A percentile compares a stretch with the other conserved stretches of the same genome.
phyloP scores from a whole-genome alignment of 2,113 vertebrate species.

The Sitta europaea region DNA sequence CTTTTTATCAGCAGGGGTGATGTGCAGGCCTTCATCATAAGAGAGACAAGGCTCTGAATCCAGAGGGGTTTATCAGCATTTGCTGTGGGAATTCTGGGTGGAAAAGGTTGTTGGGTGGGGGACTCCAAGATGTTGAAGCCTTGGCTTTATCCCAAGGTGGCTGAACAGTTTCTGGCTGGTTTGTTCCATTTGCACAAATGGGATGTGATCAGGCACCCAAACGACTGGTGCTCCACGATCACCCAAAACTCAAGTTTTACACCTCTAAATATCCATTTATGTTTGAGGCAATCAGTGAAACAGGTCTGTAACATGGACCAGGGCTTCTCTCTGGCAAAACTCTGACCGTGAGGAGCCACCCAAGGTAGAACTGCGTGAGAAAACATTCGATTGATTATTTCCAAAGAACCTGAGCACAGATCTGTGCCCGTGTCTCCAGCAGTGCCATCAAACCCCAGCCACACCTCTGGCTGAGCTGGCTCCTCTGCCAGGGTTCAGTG shows the following conservation, averaged over 20 bases:
- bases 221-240: neutral
- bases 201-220: neutral
- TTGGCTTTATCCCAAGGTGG: neutral
- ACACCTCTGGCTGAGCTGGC: neutral
- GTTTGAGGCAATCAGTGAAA: fast-evolving
- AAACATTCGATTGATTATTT: neutral
- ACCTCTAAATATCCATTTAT: fast-evolving
- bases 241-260: neutral
- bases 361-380: fast-evolving
- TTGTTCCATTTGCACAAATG: neutral
- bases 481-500: neutral
- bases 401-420: neutral
- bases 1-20: neutral
- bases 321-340: neutral
- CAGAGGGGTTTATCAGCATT: neutral
- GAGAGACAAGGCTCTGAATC: neutral
- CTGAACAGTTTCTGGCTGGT: neutral
- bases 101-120: fast-evolving
- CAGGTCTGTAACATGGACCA: fast-evolving
- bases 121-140: neutral
- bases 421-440: fast-evolving
- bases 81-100: neutral
- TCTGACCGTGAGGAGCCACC: neutral
- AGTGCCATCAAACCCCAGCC: neutral
- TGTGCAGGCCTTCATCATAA: fast-evolving